A percentile compares a stretch with the other conserved stretches of the same genome.
phyloP scores from a whole-genome alignment of 2,113 vertebrate genomes.

The Oreamnos americanus region DNA sequence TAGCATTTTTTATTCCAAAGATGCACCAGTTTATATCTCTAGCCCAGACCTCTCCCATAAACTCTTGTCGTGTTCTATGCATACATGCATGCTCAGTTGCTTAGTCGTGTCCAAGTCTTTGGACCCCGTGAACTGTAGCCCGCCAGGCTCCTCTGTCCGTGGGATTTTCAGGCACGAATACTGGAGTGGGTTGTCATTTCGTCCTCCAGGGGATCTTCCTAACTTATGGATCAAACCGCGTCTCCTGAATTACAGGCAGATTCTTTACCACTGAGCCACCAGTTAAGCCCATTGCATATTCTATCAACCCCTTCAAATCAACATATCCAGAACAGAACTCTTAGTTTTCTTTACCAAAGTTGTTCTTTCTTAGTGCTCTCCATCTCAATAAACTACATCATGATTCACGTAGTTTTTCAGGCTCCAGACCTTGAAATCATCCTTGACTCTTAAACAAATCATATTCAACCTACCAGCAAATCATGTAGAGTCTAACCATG shows the following conservation, averaged over 20 bases:
- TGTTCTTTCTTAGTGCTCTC: neutral
- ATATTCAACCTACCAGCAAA: neutral
- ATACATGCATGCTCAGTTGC: neutral
- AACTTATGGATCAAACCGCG: rapidly evolving
- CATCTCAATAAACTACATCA: neutral
- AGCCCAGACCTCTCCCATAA: neutral
- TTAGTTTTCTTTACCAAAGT: neutral
- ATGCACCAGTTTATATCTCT: neutral
- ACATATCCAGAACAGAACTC: neutral
- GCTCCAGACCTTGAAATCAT: neutral
- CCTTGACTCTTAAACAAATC: neutral
- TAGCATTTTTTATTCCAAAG: neutral
- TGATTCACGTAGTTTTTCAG: neutral
- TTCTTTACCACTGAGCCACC: neutral
- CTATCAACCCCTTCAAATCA: neutral
- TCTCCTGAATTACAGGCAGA: neutral
- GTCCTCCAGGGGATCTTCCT: neutral
- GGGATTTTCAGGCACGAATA: neutral
- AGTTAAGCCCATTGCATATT: neutral
- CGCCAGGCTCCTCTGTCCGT: neutral
- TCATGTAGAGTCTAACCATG: neutral
- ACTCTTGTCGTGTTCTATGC: rapidly evolving
- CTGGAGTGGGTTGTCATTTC: neutral
- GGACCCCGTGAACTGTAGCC: neutral
- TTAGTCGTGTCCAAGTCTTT: neutral